Base-by-base conservation (phyloP, 2,888 invertebrate species). In the Pollenia labialis region DNA sequence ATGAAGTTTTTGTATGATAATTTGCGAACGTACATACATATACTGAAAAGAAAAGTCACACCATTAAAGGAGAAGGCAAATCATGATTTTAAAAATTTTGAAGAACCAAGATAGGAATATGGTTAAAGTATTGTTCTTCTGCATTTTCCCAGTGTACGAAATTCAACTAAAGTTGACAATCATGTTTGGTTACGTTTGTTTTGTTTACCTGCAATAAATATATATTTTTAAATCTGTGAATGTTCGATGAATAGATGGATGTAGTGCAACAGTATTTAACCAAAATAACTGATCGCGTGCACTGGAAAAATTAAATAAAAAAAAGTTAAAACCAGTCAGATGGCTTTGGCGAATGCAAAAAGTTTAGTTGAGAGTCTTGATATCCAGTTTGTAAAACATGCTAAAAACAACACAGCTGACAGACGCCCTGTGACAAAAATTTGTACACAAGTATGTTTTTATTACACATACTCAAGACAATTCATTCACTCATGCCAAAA, bases 361-460 rank as follows among this genome's bases (percentile, higher is more conserved):
- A 44, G 2, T 60, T 18, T 32, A 48, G 54, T 23, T 42, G 11
- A 54, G 32, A 66, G 81, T 58, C 56, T 74, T 68, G 64, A 77
- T 77, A 84, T 79, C 84, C 79, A 80, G 84, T 85, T 85, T 85
- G 79, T 84, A 46, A 79, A 77, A 81, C 76, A 71, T 71, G 56
- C 56, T 56, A 12, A 32, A 85, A 42, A 74, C 74, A 80, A 69
- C 83, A 76, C 84, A 85, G 79, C 84, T 80, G 84, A 85, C 80
- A 85, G 84, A 85, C 74, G 84, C 84, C 84, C 84, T 60, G 79
- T 68, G 84, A 85, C 79, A 84, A 80, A 80, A 79, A 79, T 84
- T 66, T 84, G 58, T 79, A 64, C 79, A 68, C 66, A 68, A 82
- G 9, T 60, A 75, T 69, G 81, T 58, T 50, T 42, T 48, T 52